These are phyloP conservation scores for Digitonthophagus gazella DNA, from an alignment of 2,888 invertebrate species.

Conservation along the genomic window DNA sequence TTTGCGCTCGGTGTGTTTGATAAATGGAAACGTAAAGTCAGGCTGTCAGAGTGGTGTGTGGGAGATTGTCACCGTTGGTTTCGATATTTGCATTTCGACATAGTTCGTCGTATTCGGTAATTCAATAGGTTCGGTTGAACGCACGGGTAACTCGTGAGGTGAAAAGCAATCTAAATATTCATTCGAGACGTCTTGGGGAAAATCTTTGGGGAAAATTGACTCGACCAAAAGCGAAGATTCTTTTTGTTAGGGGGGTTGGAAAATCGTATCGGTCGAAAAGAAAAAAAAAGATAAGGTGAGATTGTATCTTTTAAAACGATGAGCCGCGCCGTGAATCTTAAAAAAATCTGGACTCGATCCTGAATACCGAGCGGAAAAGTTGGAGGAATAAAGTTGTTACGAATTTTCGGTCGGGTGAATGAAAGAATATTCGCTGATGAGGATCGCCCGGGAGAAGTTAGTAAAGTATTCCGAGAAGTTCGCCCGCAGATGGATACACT, in stretches of 20 bases:
- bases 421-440: not conserved
- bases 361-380: not conserved
- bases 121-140: not conserved
- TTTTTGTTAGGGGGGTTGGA: not conserved
- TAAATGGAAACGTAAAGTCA: not conserved
- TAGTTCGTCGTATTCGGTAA: not conserved
- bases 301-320: not conserved
- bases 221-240: not conserved
- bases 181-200: not conserved
- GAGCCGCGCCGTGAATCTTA: not conserved
- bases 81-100: not conserved
- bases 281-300: too few species aligned
- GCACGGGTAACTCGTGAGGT: not conserved
- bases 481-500: not conserved
- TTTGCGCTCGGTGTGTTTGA: not conserved
- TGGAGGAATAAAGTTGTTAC: not conserved
- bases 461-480: not conserved
- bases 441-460: not conserved
- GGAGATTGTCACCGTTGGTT: not conserved
- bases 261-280: not conserved
- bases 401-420: not conserved
- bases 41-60: too few species aligned
- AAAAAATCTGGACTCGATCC: not conserved
- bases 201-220: not conserved
- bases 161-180: not conserved